Conservation (phyloP, 1,140 invertebrate genomes). For the Diabrotica virgifera region DNA sequence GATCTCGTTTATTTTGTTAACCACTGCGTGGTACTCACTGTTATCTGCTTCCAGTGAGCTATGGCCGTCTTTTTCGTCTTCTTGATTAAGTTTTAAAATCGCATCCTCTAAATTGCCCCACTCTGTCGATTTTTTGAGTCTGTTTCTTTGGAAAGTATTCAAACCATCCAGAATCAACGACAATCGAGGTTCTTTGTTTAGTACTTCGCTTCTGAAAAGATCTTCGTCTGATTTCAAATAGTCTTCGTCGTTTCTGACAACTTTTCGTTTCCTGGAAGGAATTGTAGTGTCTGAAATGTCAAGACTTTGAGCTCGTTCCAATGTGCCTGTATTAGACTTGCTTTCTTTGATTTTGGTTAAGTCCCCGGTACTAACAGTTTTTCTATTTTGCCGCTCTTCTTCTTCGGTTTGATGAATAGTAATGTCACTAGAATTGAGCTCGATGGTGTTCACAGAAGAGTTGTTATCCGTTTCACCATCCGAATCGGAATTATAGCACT, state of each 20-base stretch:
- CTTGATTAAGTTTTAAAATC: conserved; percentile 51
- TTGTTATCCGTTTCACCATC: conserved; percentile 54
- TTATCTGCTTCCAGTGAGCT: conserved; percentile 26
- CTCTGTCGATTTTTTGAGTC: conserved; percentile 69
- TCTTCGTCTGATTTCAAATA: conserved; percentile 39
- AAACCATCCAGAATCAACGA: conserved; percentile 62
- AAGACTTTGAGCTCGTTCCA: conserved; percentile 78
- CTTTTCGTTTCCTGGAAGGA: conserved; percentile 63
- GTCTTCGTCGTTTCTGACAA: conserved; percentile 47
- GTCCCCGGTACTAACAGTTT: conserved; percentile 78
- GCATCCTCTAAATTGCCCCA: conserved; percentile 76
- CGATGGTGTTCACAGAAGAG: conserved; percentile 57
- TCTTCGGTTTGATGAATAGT: conserved; percentile 65
- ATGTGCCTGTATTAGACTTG: conserved; percentile 54
- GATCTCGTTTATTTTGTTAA: conserved; percentile 46
- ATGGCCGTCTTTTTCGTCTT: conserved; percentile 22
- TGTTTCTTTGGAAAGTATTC: conserved; percentile 62
- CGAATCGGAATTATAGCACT: conserved; percentile 47
- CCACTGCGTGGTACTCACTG: conserved; percentile 42
- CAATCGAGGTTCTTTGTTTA: conserved; percentile 59
- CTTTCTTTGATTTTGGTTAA: conserved; percentile 68
- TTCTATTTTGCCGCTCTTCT: conserved; percentile 63
- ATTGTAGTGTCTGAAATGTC: conserved; percentile 68
- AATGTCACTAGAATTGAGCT: conserved; percentile 69
- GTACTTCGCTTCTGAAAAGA: conserved; percentile 38